Evolutionary conservation across 2,888 invertebrate genomes (phyloP), one percentile per base, ranked within the genome.

Genomic region (Phaonia tiefii): DNA sequence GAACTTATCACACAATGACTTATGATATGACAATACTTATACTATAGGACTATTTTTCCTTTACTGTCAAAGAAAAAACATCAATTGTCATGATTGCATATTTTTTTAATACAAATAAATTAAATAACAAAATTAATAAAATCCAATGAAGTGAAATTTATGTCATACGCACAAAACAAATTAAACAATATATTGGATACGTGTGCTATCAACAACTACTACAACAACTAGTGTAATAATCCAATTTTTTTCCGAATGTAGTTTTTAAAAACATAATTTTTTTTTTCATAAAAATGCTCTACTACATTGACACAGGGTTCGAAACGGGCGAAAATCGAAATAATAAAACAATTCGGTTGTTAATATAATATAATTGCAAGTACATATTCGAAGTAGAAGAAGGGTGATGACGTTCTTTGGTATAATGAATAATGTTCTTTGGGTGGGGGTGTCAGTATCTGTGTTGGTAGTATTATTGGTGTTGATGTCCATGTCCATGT

Each of bases 91-190:
- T 63, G 63, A 69, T 69, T 56, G 42, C 54, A 20, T 42, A 54
- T 79, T 66, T 69, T 54, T 66, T 69, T 54, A 75, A 63, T 42
- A 60, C n/a, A 56, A 75, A 75, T 77, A 75, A 78, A 63, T 63
- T 63, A 63, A 63, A 22, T 22, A 31, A 58, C 22, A 63, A 63
- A 63, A 63, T 63, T 22, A 63, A 81, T 73, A 70, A 80, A 81
- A 72, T 11, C 71, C 71, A 78, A 75, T 81, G 81, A 81, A 75
- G 81, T 81, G 75, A 81, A 78, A 78, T 81, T 81, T 72, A 81
- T 81, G 81, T 81, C 78, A 81, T 78, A 75, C 75, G 81, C 81
- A 81, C 75, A 75, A 78, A 78, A 75, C 78, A 63, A 81, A 81
- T 81, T 63, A 63, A 63, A 69, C 81, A 75, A 78, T 65, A 72